These are phyloP conservation scores for Xiphorhynchus erythropygius DNA, from an alignment of 2,797 vertebrate genomes.

Conservation along the genomic window DNA sequence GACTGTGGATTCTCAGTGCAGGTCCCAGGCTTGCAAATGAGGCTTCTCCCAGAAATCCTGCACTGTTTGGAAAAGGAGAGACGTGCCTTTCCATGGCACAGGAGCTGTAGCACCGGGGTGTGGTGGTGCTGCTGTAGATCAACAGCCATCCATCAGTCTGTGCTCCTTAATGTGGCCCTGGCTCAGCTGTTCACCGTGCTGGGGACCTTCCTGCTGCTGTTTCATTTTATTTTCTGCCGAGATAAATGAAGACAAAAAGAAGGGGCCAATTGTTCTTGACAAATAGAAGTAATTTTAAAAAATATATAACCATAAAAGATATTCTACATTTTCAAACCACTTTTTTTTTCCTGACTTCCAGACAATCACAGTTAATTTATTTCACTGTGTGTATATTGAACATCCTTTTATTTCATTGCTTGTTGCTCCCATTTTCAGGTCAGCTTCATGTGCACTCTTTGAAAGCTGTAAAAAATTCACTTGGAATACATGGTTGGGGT, in stretches of 20 bases:
- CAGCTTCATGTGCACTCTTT: neutral
- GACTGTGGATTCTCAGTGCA: constrained; percentile 4
- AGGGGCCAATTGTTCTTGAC: constrained; percentile 32
- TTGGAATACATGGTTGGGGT: neutral
- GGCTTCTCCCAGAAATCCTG: constrained; percentile 21
- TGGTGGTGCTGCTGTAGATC: constrained; percentile 33
- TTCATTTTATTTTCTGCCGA: constrained; percentile 51
- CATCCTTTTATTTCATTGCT: neutral
- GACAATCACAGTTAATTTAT: constrained; percentile 7
- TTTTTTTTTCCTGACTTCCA: neutral
- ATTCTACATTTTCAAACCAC: neutral
- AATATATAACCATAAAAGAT: neutral
- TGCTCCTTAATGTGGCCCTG: constrained; percentile 62
- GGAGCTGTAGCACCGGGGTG: constrained; percentile 28
- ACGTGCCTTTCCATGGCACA: constrained; percentile 29
- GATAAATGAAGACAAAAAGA: constrained; percentile 56
- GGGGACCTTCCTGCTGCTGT: constrained; percentile 34
- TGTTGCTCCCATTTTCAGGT: neutral
- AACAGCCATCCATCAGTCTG: constrained; percentile 65
- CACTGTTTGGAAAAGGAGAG: constrained; percentile 33
- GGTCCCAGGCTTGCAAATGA: constrained; percentile 4
- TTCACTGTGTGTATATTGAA: neutral
- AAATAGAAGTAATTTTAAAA: constrained; percentile 28
- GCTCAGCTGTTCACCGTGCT: constrained; percentile 48
- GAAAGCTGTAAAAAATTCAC: neutral